These are phyloP conservation scores for Forbesichthys agassizii DNA, from an alignment of 2,113 vertebrate species.

Conservation along the genomic window DNA sequence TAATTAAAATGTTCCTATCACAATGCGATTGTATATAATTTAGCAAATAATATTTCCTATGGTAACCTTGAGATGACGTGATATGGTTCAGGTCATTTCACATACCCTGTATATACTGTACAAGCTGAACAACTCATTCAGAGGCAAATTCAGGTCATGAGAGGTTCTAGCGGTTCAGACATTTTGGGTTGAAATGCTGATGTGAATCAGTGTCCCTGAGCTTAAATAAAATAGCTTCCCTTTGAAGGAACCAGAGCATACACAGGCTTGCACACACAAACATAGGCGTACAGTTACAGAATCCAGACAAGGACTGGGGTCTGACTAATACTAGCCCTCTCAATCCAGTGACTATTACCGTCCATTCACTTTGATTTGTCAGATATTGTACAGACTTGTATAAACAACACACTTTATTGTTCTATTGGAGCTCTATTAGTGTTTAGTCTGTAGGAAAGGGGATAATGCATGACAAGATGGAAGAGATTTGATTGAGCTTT, in stretches of 20 bases:
- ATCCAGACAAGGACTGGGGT: slow-evolving; percentile 42
- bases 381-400: slow-evolving; percentile 12
- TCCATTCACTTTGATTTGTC: slow-evolving; percentile 46
- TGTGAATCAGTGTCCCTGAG: slow-evolving; percentile 36
- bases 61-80: no score
- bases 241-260: slow-evolving; percentile 30
- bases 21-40: no score
- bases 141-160: slow-evolving; percentile 14
- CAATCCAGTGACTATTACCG: slow-evolving; percentile 34
- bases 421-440: slow-evolving; percentile 27
- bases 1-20: no score
- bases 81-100: neutral
- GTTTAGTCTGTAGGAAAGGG: slow-evolving; percentile 57
- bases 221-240: slow-evolving; percentile 20
- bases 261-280: slow-evolving; percentile 9
- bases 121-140: neutral
- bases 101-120: slow-evolving; percentile 16
- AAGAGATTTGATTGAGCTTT: slow-evolving; percentile 4
- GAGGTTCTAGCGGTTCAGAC: slow-evolving; percentile 19
- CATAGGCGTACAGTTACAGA: slow-evolving; percentile 35
- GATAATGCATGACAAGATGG: slow-evolving; percentile 2
- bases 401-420: slow-evolving; percentile 47
- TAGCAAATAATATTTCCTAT: no score
- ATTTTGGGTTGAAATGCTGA: slow-evolving; percentile 30
- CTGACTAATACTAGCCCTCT: slow-evolving; percentile 45